phyloP scores from a whole-genome alignment of 1,140 invertebrate species.

The Drosophila bifasciata region DNA sequence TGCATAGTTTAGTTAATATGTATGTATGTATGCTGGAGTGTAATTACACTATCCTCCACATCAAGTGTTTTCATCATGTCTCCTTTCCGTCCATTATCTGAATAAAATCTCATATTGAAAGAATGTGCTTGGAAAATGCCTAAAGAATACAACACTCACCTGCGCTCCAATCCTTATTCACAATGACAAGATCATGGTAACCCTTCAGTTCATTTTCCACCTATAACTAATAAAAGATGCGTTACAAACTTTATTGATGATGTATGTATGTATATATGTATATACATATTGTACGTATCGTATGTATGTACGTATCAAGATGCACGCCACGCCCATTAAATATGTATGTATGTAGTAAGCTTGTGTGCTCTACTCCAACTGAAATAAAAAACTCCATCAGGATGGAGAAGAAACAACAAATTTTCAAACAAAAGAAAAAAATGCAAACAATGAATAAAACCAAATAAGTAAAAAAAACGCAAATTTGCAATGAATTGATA shows the following conservation, averaged over 20 bases:
- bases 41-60: conserved; percentile 16
- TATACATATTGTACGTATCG: background rate
- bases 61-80: conserved; percentile 1
- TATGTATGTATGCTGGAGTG: conserved; percentile 16
- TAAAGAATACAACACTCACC: conserved; percentile 24
- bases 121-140: background rate
- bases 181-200: conserved; percentile 13
- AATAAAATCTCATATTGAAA: conserved; percentile 15
- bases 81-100: conserved; percentile 7
- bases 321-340: background rate
- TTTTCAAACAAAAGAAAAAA: background rate
- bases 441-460: conserved; percentile 8
- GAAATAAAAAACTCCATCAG: conserved; percentile 5
- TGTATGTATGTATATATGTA: too few species aligned
- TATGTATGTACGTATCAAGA: background rate
- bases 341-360: too few species aligned
- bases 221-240: conserved; percentile 72
- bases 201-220: conserved; percentile 66
- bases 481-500: conserved; percentile 18
- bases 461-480: conserved; percentile 26
- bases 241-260: conserved; percentile 18
- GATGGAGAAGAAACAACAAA: conserved; percentile 2
- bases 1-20: conserved; percentile 52
- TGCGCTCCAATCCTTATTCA: conserved; percentile 13
- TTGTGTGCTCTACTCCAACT: conserved; percentile 13